Evolutionary conservation across 37 sponge, comb jelly and placozoan genomes (phyloP).

Genomic region (Dysidea cf. avara): DNA sequence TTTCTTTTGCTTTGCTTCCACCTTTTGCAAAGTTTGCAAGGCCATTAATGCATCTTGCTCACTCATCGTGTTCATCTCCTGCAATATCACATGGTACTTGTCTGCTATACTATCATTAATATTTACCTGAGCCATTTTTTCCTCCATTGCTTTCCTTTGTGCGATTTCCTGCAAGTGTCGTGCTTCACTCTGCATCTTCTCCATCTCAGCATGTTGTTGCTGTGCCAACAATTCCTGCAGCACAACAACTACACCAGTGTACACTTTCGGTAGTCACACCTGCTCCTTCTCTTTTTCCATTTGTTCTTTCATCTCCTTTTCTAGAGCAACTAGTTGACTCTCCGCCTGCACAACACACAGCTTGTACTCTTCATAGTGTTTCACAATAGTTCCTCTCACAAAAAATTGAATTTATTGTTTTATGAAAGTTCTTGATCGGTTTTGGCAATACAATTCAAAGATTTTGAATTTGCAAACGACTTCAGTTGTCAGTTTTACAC

Average conservation of each 20-base stretch:
- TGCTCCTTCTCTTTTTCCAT: conserved; percentile 47
- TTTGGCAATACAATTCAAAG: no score
- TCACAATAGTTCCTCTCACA: background rate
- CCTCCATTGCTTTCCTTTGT: conserved; percentile 35
- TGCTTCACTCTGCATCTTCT: conserved; percentile 46
- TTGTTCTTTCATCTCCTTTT: conserved; percentile 60
- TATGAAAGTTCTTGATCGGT: no score
- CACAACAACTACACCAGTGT: conserved; percentile 9
- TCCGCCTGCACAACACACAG: conserved; percentile 29
- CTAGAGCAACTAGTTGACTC: conserved; percentile 39
- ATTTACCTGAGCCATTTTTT: no score
- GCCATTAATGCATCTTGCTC: conserved; percentile 34
- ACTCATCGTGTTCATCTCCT: background rate
- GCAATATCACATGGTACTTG: no score
- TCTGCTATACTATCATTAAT: no score
- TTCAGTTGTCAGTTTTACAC: no score
- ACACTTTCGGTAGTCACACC: conserved; percentile 19
- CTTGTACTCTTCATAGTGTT: background rate
- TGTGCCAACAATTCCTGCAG: no score
- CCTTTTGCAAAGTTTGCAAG: conserved; percentile 36
- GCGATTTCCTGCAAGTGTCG: conserved; percentile 37
- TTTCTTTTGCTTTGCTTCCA: conserved; percentile 33
- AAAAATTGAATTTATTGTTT: no score
- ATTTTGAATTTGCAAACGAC: no score
- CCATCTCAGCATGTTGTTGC: no score